These are phyloP conservation scores for Potamarius usumacintae DNA, from an alignment of 2,113 vertebrate species.

Conservation along the genomic window DNA sequence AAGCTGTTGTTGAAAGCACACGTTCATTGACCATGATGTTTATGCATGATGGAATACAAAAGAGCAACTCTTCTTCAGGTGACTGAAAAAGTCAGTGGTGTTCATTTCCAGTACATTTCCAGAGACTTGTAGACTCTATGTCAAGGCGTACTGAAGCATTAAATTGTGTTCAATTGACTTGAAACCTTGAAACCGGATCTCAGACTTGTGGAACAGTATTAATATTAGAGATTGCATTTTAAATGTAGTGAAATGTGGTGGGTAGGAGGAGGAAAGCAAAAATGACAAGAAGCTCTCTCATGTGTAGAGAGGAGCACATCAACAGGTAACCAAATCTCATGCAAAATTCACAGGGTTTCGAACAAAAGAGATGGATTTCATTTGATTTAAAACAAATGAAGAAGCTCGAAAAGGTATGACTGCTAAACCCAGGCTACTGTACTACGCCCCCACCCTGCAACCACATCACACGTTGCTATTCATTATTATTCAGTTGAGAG, in stretches of 20 bases:
- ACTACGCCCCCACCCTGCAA: not conserved
- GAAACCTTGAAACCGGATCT: not conserved
- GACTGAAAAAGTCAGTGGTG: not conserved
- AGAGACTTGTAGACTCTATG: not conserved
- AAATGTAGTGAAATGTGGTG: not conserved
- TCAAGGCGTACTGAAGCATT: not conserved
- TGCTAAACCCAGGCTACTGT: slow-evolving; percentile 12
- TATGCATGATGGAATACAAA: not conserved
- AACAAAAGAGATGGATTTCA: not conserved
- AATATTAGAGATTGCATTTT: not conserved
- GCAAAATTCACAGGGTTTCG: slow-evolving; percentile 1
- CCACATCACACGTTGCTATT: slow-evolving; percentile 13
- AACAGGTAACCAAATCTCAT: slow-evolving; percentile 5
- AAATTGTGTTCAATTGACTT: not conserved
- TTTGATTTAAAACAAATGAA: not conserved
- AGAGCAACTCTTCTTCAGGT: not conserved
- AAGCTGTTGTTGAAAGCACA: not conserved
- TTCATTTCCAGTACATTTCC: not conserved
- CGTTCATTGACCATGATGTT: not conserved
- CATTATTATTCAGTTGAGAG: slow-evolving; percentile 10
- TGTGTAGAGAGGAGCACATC: slow-evolving; percentile 34
- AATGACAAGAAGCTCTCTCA: slow-evolving; percentile 14
- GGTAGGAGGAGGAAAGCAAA: not conserved
- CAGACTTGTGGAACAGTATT: not conserved
- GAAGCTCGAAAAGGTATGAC: slow-evolving; percentile 8